Evolutionary conservation across 2,888 invertebrate species (phyloP).

Genomic region (Hybos culiciformis): DNA sequence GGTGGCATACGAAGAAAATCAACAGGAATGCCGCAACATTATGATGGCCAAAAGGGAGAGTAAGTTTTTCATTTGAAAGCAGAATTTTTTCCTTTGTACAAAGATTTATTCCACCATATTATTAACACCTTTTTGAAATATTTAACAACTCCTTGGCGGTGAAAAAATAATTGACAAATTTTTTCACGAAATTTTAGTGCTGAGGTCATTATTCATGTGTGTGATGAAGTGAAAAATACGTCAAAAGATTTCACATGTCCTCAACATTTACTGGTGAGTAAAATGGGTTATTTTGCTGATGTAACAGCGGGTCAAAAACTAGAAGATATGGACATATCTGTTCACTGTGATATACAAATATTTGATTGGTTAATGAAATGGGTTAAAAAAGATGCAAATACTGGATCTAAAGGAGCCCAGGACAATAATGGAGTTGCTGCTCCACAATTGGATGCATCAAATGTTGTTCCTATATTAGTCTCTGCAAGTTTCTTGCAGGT

Average conservation of each 20-base stretch:
- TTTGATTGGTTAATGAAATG: conserved; percentile 95
- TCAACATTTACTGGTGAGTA: conserved; percentile 68
- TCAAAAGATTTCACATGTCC: conserved; percentile 83
- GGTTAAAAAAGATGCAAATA: conserved; percentile 64
- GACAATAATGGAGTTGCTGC: conserved; percentile 43
- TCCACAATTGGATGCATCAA: conserved; percentile 62
- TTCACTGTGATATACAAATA: conserved; percentile 90
- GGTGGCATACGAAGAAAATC: no score
- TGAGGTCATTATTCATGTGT: conserved; percentile 87
- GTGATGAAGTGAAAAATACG: conserved; percentile 81
- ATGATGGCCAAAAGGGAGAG: neutral
- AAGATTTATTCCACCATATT: neutral
- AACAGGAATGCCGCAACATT: no score
- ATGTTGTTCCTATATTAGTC: conserved; percentile 83
- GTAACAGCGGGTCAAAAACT: conserved; percentile 68
- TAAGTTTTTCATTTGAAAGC: neutral
- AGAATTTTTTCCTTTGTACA: no score
- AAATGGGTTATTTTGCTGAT: conserved; percentile 93
- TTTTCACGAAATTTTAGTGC: conserved; percentile 43
- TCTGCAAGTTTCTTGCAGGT: conserved; percentile 82
- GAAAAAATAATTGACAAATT: no score
- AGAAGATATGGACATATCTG: conserved; percentile 91
- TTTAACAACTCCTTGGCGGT: no score
- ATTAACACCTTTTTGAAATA: neutral
- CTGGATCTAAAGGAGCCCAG: conserved; percentile 13